Base-by-base conservation (phyloP, 2,888 invertebrate species). In the Oxytorus armatus region DNA sequence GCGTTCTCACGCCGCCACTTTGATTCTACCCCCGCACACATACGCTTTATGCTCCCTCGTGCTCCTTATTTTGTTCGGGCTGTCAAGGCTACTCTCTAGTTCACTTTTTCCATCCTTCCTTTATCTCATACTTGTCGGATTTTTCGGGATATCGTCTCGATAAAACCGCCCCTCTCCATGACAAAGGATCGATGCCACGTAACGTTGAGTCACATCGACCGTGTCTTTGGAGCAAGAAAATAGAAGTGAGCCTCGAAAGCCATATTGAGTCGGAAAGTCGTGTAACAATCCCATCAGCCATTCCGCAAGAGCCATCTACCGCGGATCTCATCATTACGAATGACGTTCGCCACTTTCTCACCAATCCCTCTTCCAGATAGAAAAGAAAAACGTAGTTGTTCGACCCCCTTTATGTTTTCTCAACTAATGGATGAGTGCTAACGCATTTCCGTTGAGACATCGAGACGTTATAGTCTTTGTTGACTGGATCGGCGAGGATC, bases 221-320 rank as follows among this genome's bases (percentile, higher is more conserved):
- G 59, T 23, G 66, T 75, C 29, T 29, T 29, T 36, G 39, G 59
- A 39, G 36, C 14, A 36, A 21, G 49, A n/a, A 49, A 68, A n/a
- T n/a, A 59, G 57, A 68, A 51, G 39, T 51, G 51, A 61, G 29
- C 21, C 51, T 68, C 10, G 59, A 70, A 79, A 70, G 33, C 70
- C 79, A 70, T 79, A 79, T 74, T 75, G 79, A 75, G 69, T 79
- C 59, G 69, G 63, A 33, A 75, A 79, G 57, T 51, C 69, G 49
- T 47, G 57, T n/a, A n/a, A 55, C 63, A 68, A 79, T 79, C 57
- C 63, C 70, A 79, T 79, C 79, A 70, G 25, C 61, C 59, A 16
- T 23, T 68, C 23, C 18, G 21, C 39, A 25, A 36, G 42, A 51
- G 66, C 10, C 47, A 55, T 55, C 63, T 59, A 49, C 33, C n/a